Evolutionary conservation across 23 tunicate genomes (phyloP), one percentile per base, ranked within the genome.

Genomic region (Aplidium turbinatum): DNA sequence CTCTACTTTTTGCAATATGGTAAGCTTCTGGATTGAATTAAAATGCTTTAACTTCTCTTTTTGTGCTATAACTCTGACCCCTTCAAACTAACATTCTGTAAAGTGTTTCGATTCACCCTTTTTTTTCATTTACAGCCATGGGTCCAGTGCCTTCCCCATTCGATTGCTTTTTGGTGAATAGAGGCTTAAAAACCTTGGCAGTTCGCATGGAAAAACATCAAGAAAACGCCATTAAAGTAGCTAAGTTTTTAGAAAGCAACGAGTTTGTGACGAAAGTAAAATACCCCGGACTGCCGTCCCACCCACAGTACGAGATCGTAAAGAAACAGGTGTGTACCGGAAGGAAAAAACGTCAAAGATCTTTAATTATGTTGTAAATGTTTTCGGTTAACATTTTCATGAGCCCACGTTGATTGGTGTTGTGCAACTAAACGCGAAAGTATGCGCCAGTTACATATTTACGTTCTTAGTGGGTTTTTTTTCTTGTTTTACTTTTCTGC

Each of bases 131-230:
- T 76, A 2, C 76, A 91, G 97, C 99, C 0, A 87, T 87, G 74
- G 99, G 99, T 4, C 94, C 99, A 1, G 85, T 78, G 9, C 99
- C 99, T 35, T 94, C 99, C 0, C 85, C 99, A 0, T 94, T 94
- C 68, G 99, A 94, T 58, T 94, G 99, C 57, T 94, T 39, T 75
- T 46, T 94, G 64, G 95, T 72, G 0, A 94, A 94, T 39, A 83
- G 99, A 16, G 99, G 99, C n/a, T 53, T 94, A 0, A 94, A 94
- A 78, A 94, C 99, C 2, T 83, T 94, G 36, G 94, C 93, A 19
- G 56, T 94, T 26, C 95, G 99, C 1, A 94, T 94, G 99, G 90
- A 87, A 47, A 57, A 56, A 63, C 99, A 94, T 55, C 94, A 87
- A 38, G 66, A 87, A 63, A 94, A 94, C 71, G 99, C 89, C 11